Evolutionary conservation across 2,888 invertebrate genomes (phyloP).

Genomic region (Piscicola geometra): DNA sequence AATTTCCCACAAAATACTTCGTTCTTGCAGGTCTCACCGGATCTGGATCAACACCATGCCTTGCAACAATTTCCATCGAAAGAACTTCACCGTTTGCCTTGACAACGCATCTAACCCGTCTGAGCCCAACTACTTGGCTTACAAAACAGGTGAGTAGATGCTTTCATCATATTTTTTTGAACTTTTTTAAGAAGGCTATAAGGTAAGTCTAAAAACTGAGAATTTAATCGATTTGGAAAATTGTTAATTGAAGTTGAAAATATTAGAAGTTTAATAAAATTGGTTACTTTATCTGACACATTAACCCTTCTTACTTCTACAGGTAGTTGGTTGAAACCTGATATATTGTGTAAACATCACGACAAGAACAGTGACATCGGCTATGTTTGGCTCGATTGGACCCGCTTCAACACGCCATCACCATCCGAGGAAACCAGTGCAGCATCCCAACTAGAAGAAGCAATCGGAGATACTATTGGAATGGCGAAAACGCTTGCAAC

Average conservation of each 20-base stretch:
- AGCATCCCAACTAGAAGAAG: too few species aligned
- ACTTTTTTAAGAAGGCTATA: too few species aligned
- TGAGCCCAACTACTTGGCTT: not conserved
- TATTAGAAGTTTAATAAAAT: too few species aligned
- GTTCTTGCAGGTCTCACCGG: slow-evolving; percentile 21
- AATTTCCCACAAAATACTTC: too few species aligned
- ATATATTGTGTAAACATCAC: not conserved
- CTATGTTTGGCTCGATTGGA: not conserved
- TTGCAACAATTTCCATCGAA: slow-evolving; percentile 2
- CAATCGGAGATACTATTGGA: not conserved
- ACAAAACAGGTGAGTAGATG: not conserved
- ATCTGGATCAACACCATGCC: slow-evolving; percentile 31
- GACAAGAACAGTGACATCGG: not conserved
- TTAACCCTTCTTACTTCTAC: too few species aligned
- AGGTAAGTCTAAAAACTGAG: too few species aligned
- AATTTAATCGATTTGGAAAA: too few species aligned
- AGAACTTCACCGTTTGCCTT: slow-evolving; percentile 10
- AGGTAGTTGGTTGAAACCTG: not conserved
- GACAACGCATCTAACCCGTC: not conserved
- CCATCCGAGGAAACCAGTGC: not conserved
- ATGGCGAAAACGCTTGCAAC: not conserved
- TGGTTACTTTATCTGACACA: too few species aligned
- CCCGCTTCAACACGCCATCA: not conserved
- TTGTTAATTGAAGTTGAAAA: too few species aligned
- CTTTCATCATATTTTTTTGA: too few species aligned